phyloP scores from a whole-genome alignment of 2,797 vertebrate genomes.

The Fringilla coelebs region DNA sequence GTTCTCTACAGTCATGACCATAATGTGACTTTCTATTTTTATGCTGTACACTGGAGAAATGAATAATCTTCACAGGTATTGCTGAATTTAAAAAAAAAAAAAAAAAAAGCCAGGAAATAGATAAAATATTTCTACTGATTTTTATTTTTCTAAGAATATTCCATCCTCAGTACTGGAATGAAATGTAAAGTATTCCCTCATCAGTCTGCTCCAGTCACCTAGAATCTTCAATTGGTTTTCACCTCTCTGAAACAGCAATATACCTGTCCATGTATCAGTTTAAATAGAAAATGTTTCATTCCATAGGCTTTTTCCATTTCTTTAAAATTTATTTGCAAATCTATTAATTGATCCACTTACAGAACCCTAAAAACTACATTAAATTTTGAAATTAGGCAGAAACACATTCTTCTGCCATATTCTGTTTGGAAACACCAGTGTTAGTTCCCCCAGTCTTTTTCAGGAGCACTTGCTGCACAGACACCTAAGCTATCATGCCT shows the following conservation, averaged over 20 bases:
- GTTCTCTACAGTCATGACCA: background rate
- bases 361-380: background rate
- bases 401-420: background rate
- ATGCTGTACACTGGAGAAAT: background rate
- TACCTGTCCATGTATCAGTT: background rate
- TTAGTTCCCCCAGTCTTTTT: background rate
- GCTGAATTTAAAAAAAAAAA: background rate
- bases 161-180: background rate
- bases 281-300: background rate
- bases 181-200: background rate
- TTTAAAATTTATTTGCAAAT: background rate
- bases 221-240: background rate
- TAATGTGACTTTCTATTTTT: background rate
- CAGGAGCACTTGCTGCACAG: background rate
- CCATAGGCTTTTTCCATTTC: background rate
- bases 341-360: background rate
- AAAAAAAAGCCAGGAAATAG: background rate
- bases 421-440: background rate
- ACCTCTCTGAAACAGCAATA: background rate
- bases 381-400: background rate
- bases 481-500: background rate
- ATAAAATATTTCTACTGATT: background rate
- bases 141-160: background rate
- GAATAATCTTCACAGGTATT: background rate
- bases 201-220: background rate